Percentiles rank a stretch among this genome's conserved stretches.
Conservation (phyloP, 1,140 invertebrate species). For the Hirudo medicinalis region DNA sequence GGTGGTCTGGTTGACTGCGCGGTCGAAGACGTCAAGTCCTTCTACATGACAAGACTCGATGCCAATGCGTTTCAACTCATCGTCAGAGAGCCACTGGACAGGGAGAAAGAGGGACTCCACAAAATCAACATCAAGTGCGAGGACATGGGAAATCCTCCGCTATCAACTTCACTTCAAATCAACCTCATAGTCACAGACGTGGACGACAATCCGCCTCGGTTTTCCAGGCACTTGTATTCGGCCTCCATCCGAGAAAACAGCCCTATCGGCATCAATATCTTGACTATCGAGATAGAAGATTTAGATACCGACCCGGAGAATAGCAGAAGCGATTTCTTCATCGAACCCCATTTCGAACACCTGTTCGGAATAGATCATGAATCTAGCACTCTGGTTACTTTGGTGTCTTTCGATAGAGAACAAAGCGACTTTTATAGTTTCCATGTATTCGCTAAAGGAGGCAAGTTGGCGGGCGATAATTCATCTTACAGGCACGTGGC, state of each 20-base stretch:
- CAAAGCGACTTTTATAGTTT: conserved; percentile 2
- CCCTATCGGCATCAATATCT: neutral
- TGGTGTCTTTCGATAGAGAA: conserved; percentile 16
- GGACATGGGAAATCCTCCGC: neutral
- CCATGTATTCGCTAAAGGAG: conserved; percentile 18
- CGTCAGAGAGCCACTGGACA: neutral
- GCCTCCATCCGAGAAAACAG: neutral
- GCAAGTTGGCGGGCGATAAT: neutral
- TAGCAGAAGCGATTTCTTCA: neutral
- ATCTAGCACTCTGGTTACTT: neutral
- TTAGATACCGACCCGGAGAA: neutral
- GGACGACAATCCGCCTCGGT: neutral
- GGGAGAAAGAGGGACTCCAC: neutral
- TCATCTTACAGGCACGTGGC: conserved; percentile 4
- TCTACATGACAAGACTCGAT: neutral
- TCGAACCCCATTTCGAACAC: conserved; percentile 2
- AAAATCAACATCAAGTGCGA: neutral
- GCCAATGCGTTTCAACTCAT: conserved; percentile 1
- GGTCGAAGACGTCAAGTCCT: neutral
- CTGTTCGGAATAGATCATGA: conserved; percentile 15
- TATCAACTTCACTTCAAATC: neutral
- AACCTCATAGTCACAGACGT: neutral
- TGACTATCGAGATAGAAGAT: neutral
- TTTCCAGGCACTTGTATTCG: neutral
- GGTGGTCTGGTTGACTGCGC: neutral